Conservation (phyloP, 2,888 invertebrate species). For the Cyclophora punctaria region DNA sequence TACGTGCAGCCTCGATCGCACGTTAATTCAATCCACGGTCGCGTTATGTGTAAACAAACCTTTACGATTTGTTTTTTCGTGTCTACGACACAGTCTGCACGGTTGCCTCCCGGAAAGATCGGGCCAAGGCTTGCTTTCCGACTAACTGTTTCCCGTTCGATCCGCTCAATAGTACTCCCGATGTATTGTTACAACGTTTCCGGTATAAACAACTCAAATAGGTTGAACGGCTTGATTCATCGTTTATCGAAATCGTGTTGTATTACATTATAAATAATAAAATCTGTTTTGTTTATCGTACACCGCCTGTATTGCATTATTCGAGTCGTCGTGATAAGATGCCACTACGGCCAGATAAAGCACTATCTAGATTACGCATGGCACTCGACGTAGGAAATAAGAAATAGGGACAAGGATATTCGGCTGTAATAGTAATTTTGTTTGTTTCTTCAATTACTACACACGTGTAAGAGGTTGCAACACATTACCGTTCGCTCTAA, state of each 20-base stretch:
- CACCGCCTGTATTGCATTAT: constrained; percentile 49
- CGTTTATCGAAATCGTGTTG: constrained; percentile 33
- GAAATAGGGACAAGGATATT: constrained; percentile 71
- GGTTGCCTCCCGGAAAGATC: constrained; percentile 14
- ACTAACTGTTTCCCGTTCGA: constrained; percentile 8
- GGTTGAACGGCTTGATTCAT: constrained; percentile 8
- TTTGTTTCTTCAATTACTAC: constrained; percentile 55
- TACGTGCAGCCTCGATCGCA: constrained; percentile 62
- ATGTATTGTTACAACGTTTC: constrained; percentile 8
- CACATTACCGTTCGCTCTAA: constrained; percentile 27
- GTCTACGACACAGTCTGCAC: constrained; percentile 23
- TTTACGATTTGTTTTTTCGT: constrained; percentile 39
- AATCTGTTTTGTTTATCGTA: constrained; percentile 42
- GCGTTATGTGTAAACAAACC: constrained; percentile 40
- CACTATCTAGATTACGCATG: constrained; percentile 60
- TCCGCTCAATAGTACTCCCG: constrained; percentile 5
- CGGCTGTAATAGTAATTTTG: constrained; percentile 45
- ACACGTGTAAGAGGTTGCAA: constrained; percentile 61
- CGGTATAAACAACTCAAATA: constrained; percentile 5
- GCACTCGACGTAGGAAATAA: constrained; percentile 60
- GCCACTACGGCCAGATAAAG: constrained; percentile 49
- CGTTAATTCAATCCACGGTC: constrained; percentile 60
- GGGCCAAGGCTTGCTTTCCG: constrained; percentile 13
- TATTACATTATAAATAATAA: constrained; percentile 40
- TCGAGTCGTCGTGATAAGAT: constrained; percentile 53